Percentiles rank a stretch among this genome's conserved stretches.
Evolutionary conservation across 2,113 vertebrate genomes (phyloP).

Genomic region (Alces alces): DNA sequence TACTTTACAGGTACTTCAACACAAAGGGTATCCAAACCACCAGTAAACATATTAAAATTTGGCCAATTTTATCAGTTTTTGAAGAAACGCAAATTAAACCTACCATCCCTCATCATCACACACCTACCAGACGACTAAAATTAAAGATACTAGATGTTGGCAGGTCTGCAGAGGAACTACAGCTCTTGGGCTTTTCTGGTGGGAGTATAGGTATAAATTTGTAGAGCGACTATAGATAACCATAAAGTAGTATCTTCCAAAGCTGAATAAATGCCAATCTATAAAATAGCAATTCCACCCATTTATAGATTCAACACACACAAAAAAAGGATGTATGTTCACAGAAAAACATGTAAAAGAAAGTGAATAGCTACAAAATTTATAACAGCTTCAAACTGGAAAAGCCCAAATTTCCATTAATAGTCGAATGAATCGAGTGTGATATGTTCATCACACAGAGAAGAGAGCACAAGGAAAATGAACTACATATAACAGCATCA

Average conservation of each 20-base stretch:
- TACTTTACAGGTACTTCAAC: neutral
- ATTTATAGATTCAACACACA: neutral
- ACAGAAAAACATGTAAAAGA: neutral
- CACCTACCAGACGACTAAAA: neutral
- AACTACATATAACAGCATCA: neutral
- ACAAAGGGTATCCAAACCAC: neutral
- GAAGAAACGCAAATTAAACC: neutral
- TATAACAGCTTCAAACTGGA: neutral
- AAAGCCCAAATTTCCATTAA: neutral
- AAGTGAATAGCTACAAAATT: neutral
- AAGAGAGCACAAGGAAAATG: neutral
- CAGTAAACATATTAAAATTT: neutral
- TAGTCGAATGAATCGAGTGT: neutral
- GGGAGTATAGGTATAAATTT: neutral
- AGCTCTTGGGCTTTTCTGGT: neutral
- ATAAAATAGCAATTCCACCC: neutral
- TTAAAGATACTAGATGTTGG: neutral
- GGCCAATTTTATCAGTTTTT: neutral
- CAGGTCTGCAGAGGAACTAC: neutral
- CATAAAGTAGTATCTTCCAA: neutral
- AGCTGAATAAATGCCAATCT: neutral
- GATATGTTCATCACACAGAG: neutral
- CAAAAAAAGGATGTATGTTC: neutral
- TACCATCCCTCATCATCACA: neutral
- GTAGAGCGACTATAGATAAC: neutral